These are phyloP conservation scores for Columba livia DNA, from an alignment of 2,113 vertebrate genomes.

Conservation along the genomic window DNA sequence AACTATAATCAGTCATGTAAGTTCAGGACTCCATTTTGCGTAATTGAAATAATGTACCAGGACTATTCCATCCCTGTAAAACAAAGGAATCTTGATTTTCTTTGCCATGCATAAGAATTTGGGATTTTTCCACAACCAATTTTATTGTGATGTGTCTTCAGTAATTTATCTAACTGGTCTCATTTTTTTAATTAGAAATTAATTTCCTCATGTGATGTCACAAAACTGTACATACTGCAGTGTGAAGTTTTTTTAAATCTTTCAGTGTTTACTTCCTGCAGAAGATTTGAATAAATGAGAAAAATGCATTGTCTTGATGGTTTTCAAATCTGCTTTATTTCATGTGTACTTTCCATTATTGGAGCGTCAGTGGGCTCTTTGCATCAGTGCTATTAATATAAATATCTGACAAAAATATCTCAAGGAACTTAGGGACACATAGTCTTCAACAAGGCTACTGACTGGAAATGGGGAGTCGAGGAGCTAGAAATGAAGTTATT, in stretches of 20 bases:
- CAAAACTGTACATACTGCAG: conserved; percentile 82
- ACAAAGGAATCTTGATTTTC: conserved; percentile 60
- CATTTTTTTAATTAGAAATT: conserved; percentile 78
- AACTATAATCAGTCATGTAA: conserved; percentile 62
- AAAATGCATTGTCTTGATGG: conserved; percentile 76
- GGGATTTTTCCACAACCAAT: conserved; percentile 73
- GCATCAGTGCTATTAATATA: background rate
- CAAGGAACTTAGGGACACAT: background rate
- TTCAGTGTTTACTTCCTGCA: conserved; percentile 86
- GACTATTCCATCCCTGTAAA: conserved; percentile 59
- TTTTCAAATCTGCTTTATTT: conserved; percentile 71
- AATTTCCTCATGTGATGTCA: conserved; percentile 81
- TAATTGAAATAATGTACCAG: conserved; percentile 56
- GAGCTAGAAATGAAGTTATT: background rate
- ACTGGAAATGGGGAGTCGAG: background rate
- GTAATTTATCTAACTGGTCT: conserved; percentile 75
- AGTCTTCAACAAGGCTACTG: background rate
- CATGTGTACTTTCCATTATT: background rate
- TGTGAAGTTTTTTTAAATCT: conserved; percentile 86
- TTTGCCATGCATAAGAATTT: conserved; percentile 68
- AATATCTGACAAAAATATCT: background rate
- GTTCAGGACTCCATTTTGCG: conserved; percentile 68
- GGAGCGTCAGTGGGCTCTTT: background rate
- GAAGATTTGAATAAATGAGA: conserved; percentile 87
- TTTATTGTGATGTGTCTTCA: conserved; percentile 76